Percentiles rank a stretch among this genome's conserved stretches.
phyloP scores from a whole-genome alignment of 2,797 vertebrate species.

The Ispidina lecontei region DNA sequence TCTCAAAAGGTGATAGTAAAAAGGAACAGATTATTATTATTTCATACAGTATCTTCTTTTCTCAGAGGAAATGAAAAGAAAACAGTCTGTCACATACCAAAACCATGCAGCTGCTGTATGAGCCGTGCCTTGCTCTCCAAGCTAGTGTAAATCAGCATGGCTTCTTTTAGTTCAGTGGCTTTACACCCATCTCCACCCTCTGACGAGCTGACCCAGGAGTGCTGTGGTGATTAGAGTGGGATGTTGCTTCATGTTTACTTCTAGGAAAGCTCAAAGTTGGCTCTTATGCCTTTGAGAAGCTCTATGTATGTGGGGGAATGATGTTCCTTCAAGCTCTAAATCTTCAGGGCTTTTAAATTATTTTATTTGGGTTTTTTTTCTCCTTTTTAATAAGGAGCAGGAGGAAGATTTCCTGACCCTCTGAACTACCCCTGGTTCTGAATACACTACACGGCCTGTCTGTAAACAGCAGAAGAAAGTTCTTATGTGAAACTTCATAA shows the following conservation, averaged over 20 bases:
- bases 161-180: not conserved
- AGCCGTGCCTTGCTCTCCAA: not conserved
- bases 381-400: slow-evolving; percentile 24
- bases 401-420: slow-evolving; percentile 60
- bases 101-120: not conserved
- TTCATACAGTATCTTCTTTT: not conserved
- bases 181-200: not conserved
- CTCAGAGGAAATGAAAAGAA: slow-evolving; percentile 14
- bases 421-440: slow-evolving; percentile 44
- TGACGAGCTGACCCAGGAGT: slow-evolving; percentile 41
- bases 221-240: slow-evolving; percentile 20
- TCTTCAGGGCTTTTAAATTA: slow-evolving; percentile 2
- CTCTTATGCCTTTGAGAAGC: slow-evolving; percentile 37
- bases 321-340: slow-evolving; percentile 33
- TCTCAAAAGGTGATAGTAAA: not conserved
- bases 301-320: not conserved
- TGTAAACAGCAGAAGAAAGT: slow-evolving; percentile 63
- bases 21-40: slow-evolving; percentile 30
- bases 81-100: not conserved
- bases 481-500: slow-evolving; percentile 65
- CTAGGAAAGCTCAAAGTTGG: slow-evolving; percentile 48
- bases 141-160: not conserved
- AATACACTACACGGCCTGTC: slow-evolving; percentile 28
- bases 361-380: not conserved
- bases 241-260: slow-evolving; percentile 12